phyloP scores from a whole-genome alignment of 2,888 invertebrate species.

The Ochropleura plecta region DNA sequence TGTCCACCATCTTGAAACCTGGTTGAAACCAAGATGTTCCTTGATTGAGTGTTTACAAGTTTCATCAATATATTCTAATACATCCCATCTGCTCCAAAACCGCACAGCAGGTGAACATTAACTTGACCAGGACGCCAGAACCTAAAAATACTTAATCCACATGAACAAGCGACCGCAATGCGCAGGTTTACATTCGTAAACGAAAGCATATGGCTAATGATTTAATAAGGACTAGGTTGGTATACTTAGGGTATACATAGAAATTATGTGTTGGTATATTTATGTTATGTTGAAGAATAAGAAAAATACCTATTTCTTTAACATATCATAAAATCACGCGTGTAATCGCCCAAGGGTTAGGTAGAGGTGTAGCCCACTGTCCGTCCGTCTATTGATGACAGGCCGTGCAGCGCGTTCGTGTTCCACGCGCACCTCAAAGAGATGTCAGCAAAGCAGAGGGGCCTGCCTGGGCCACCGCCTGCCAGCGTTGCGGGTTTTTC shows the following conservation, averaged over 20 bases:
- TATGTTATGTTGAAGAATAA: no score
- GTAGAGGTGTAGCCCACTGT: no score
- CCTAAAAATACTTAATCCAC: slow-evolving; percentile 72
- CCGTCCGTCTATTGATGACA: no score
- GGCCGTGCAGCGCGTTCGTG: no score
- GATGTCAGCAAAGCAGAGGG: no score
- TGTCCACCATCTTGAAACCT: not conserved
- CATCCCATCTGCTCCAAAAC: slow-evolving; percentile 63
- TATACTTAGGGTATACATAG: not conserved
- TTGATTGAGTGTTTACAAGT: slow-evolving; percentile 35
- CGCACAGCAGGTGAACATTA: slow-evolving; percentile 70
- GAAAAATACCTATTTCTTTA: no score
- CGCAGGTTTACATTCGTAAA: slow-evolving; percentile 65
- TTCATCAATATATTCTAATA: slow-evolving; percentile 8
- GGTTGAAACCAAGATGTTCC: not conserved
- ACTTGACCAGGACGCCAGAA: slow-evolving; percentile 70
- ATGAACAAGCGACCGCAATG: slow-evolving; percentile 68
- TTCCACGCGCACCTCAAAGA: no score
- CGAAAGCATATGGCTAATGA: slow-evolving; percentile 62
- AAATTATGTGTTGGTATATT: no score
- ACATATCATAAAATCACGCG: no score
- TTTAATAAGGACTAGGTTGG: slow-evolving; percentile 20
- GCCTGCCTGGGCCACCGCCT: no score
- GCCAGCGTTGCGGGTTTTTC: no score
- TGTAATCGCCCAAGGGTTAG: no score